phyloP scores from a whole-genome alignment of 2,888 invertebrate species.

The Hipparchia sbordonii region DNA sequence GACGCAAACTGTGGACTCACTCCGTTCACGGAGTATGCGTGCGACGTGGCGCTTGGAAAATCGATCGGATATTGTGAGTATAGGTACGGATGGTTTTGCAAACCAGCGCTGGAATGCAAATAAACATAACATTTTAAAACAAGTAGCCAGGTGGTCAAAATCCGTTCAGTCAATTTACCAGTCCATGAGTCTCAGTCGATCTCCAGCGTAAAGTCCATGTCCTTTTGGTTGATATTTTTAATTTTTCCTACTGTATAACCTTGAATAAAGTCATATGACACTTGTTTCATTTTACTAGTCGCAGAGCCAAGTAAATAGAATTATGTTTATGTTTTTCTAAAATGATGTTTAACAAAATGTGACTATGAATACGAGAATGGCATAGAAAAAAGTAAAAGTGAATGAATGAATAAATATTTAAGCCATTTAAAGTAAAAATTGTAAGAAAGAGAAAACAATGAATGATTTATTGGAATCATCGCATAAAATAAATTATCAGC shows the following conservation, averaged over 20 bases:
- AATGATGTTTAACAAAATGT: neutral
- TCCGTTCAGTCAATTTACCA: slow-evolving; percentile 22
- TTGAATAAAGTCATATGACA: neutral
- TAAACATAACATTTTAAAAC: slow-evolving; percentile 46
- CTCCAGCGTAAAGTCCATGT: neutral
- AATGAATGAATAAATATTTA: neutral
- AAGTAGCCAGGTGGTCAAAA: neutral
- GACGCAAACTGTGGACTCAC: slow-evolving; percentile 77
- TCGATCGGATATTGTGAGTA: slow-evolving; percentile 82
- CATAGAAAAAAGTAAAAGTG: slow-evolving; percentile 1
- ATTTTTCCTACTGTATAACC: too few relatives aligned
- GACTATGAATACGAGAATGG: neutral
- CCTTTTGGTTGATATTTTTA: neutral
- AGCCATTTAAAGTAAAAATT: neutral
- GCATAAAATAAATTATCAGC: slow-evolving; percentile 15
- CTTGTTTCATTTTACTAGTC: neutral
- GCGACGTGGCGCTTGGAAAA: slow-evolving; percentile 80
- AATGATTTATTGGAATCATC: neutral
- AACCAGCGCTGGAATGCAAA: slow-evolving; percentile 79
- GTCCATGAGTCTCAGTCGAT: slow-evolving; percentile 15
- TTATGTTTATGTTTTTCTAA: neutral
- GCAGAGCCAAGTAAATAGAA: neutral
- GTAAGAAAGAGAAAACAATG: slow-evolving; percentile 7
- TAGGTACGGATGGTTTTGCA: slow-evolving; percentile 78
- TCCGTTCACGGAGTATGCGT: slow-evolving; percentile 80